These are phyloP conservation scores for Diadegma fenestrale DNA, from an alignment of 2,888 invertebrate species.

Conservation along the genomic window DNA sequence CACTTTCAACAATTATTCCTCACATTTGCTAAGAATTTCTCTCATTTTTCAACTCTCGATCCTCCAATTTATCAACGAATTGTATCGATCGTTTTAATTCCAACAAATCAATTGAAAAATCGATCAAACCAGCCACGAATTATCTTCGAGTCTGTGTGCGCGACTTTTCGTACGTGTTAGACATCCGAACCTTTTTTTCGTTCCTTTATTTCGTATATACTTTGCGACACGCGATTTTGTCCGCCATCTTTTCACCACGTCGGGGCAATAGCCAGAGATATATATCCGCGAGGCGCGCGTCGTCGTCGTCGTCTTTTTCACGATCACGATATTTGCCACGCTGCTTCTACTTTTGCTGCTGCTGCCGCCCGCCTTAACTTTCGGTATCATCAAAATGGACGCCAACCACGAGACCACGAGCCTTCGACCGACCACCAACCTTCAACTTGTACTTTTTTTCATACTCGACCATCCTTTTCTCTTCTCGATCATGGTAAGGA, in stretches of 20 bases:
- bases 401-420: conserved; percentile 56
- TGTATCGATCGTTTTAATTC: neutral
- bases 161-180: conserved; percentile 6
- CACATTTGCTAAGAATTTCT: neutral
- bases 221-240: conserved; percentile 46
- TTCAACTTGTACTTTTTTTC: conserved; percentile 9
- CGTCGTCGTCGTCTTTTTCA: conserved; percentile 47
- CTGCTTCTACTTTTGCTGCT: conserved; percentile 28
- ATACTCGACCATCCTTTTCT: neutral
- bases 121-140: neutral
- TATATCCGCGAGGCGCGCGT: conserved; percentile 35
- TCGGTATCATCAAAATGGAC: conserved; percentile 67
- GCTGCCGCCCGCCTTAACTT: conserved; percentile 10
- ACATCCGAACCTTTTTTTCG: conserved; percentile 12
- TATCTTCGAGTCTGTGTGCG: neutral
- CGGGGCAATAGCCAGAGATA: conserved; percentile 39
- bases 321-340: conserved; percentile 59
- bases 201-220: neutral
- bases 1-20: neutral
- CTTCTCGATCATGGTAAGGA: conserved; percentile 45
- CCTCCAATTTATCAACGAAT: neutral
- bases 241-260: conserved; percentile 61
- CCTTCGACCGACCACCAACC: neutral
- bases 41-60: neutral
- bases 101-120: neutral